Evolutionary conservation across 53 echinoderm and acorn worm genomes (phyloP).

Genomic region (Mesocentrotus franciscanus): DNA sequence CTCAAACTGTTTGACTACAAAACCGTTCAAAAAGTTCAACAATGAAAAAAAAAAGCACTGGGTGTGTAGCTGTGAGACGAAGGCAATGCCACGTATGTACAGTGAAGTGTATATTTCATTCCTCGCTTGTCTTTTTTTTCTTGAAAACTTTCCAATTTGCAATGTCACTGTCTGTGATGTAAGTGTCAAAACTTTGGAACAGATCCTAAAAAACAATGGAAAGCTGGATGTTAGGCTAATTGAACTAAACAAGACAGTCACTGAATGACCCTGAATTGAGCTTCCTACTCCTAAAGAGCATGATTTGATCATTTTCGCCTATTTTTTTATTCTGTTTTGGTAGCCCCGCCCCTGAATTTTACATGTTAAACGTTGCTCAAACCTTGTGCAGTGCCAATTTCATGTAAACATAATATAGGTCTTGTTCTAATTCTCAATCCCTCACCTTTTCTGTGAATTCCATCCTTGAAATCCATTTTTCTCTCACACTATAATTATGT

Average conservation of each 20-base stretch:
- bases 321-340: neutral
- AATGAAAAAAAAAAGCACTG: neutral
- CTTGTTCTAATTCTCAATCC: too few species aligned
- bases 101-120: neutral
- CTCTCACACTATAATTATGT: too few species aligned
- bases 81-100: neutral
- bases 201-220: constrained; percentile 12
- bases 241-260: neutral
- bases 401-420: too few species aligned
- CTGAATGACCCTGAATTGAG: neutral
- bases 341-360: too few species aligned
- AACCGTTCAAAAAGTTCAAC: neutral
- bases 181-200: constrained; percentile 35
- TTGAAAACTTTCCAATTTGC: constrained; percentile 43
- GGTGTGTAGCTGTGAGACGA: neutral
- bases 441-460: too few species aligned
- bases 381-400: too few species aligned
- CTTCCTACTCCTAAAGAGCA: neutral
- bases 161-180: constrained; percentile 1
- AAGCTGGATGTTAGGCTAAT: neutral
- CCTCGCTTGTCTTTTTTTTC: neutral
- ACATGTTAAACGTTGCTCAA: too few species aligned
- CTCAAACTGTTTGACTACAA: too few species aligned
- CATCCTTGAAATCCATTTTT: too few species aligned
- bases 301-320: neutral